These are phyloP conservation scores for Ascaphus truei DNA, from an alignment of 2,113 vertebrate genomes.

Conservation along the genomic window DNA sequence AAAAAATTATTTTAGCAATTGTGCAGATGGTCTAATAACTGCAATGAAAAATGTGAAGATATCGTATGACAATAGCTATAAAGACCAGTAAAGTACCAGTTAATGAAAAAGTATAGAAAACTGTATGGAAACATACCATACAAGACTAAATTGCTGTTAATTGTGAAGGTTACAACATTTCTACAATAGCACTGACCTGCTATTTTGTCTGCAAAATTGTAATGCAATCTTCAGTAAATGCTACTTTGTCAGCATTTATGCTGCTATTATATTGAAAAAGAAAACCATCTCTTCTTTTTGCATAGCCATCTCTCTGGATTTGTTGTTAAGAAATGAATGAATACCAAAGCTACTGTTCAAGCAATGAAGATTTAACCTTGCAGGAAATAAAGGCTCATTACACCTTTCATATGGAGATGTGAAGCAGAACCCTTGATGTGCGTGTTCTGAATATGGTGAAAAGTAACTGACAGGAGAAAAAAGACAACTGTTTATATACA, in stretches of 20 bases:
- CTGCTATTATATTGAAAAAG: conserved; percentile 7
- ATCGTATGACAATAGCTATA: too few species aligned
- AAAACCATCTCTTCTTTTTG: neutral
- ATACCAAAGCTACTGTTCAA: neutral
- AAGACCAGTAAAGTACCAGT: too few species aligned
- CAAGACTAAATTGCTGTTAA: too few species aligned
- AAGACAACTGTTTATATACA: conserved; percentile 13
- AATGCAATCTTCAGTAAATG: neutral
- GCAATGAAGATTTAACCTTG: conserved; percentile 2
- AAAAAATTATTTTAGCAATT: neutral
- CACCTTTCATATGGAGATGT: neutral
- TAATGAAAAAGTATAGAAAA: too few species aligned
- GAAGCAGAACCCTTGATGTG: neutral
- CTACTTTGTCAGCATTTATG: neutral
- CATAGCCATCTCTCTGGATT: neutral
- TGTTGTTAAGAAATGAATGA: neutral
- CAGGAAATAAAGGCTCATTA: conserved; percentile 17
- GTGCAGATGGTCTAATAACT: neutral
- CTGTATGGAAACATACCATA: too few species aligned
- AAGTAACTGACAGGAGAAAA: conserved; percentile 16
- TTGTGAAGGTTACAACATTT: too few species aligned
- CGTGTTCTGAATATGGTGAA: neutral
- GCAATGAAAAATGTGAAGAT: neutral
- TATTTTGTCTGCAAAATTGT: too few species aligned
- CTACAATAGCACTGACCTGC: too few species aligned